A percentile compares a stretch with the other conserved stretches of the same genome.
phyloP scores from a whole-genome alignment of 1,140 invertebrate genomes.

The Eumaeus atala region DNA sequence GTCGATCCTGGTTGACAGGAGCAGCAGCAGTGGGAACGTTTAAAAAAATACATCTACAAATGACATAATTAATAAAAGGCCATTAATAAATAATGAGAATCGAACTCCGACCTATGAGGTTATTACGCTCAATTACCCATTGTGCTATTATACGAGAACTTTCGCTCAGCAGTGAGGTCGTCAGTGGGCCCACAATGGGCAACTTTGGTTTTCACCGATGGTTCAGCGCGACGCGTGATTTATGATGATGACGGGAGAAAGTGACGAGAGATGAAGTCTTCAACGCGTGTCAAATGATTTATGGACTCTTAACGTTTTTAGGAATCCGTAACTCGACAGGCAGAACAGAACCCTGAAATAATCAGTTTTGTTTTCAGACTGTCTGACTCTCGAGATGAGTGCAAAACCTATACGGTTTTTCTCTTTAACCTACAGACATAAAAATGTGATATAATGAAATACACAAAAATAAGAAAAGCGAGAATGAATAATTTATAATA shows the following conservation, averaged over 20 bases:
- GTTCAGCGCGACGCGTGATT: neutral
- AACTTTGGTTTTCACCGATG: neutral
- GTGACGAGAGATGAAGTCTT: neutral
- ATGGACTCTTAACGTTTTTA: neutral
- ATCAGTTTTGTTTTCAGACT: no score
- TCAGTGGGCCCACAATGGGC: neutral
- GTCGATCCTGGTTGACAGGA: no score
- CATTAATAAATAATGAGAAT: neutral
- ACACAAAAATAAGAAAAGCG: no score
- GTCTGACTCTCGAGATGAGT: no score
- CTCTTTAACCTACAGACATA: no score
- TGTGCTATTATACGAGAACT: neutral
- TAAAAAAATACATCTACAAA: no score
- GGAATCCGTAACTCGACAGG: neutral
- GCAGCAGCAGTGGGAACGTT: no score
- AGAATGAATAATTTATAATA: no score
- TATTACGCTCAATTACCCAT: slow-evolving; percentile 4
- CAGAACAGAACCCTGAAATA: neutral
- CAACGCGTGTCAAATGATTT: neutral
- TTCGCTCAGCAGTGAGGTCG: neutral
- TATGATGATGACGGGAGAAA: slow-evolving; percentile 1
- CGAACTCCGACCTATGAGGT: neutral
- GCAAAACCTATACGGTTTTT: no score
- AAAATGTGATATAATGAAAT: no score
- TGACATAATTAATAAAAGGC: no score